Conservation (phyloP, 2,113 vertebrate genomes). For the Urocolius indicus region DNA sequence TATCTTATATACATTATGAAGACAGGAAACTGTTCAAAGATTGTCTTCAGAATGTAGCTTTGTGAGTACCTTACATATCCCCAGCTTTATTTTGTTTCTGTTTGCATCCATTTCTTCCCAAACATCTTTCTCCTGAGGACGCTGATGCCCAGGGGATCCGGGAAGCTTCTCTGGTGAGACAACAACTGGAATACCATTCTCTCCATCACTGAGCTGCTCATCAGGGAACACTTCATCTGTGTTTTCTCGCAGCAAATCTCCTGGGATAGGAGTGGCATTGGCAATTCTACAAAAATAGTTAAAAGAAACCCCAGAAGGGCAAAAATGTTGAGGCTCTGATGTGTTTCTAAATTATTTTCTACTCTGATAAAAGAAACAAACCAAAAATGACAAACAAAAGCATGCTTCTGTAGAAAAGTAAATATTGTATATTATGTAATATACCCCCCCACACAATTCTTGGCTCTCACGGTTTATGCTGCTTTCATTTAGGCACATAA, state of each 20-base stretch:
- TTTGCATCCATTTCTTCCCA: slow-evolving; percentile 98
- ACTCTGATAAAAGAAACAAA: neutral
- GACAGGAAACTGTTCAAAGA: neutral
- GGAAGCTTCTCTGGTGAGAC: slow-evolving; percentile 84
- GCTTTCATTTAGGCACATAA: neutral
- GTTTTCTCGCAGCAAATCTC: slow-evolving; percentile 93
- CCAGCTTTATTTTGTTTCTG: slow-evolving; percentile 88
- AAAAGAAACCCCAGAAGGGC: neutral
- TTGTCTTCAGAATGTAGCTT: neutral
- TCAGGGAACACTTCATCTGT: slow-evolving; percentile 98
- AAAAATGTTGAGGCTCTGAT: neutral
- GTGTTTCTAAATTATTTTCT: slow-evolving; percentile 2
- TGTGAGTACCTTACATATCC: slow-evolving; percentile 86
- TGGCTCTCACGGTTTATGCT: neutral
- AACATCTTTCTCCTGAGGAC: slow-evolving; percentile 91
- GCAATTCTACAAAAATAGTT: slow-evolving; percentile 85
- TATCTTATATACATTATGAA: neutral
- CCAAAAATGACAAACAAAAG: neutral
- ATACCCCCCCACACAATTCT: neutral
- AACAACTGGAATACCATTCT: slow-evolving; percentile 86
- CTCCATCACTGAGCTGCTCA: slow-evolving; percentile 95
- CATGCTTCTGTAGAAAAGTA: neutral
- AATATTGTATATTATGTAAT: neutral
- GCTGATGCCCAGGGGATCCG: slow-evolving; percentile 83
- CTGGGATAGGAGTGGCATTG: slow-evolving; percentile 96